Base-by-base conservation (phyloP, 2,113 vertebrate species). In the Actenoides lindsayi region DNA sequence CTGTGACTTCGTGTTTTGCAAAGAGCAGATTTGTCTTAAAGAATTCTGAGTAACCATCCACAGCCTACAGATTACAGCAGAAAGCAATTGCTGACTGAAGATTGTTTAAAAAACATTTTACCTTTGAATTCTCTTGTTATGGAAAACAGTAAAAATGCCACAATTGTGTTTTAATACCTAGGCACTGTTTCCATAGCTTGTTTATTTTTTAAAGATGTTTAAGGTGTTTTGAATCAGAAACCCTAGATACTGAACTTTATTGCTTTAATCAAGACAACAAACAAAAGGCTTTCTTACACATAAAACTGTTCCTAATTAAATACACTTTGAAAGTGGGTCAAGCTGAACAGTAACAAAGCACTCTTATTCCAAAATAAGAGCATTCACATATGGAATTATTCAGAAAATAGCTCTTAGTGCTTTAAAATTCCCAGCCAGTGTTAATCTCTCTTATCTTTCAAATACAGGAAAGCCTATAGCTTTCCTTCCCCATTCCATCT, bases 321-420 rank as follows among this genome's bases (percentile, higher is more conserved):
- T 73, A 70, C 68, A 88, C 68, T 86, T 69, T 54, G 75, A 96
- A 97, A 96, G 37, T 95, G 71, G 94, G 94, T 94, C 96, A 97
- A 73, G 79, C 90, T 95, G 85, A 94, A 86, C 48, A 79, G 75
- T 59, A 95, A 95, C 92, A 95, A 96, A 92, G 90, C 75, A 62
- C 63, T 94, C 50, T 94, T 93, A 94, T 86, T 95, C 75, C 79
- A 93, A 88, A 95, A 82, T 88, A 90, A 88, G 53, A 79, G n/a
- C 7, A 6, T 88, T 91, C 78, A 93, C 67, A 10, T 96, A 94
- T 92, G 92, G 88, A 95, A 92, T 95, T 93, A 92, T 65, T 92
- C 94, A 93, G 88, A 90, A 94, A 83, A 83, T n/a, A 65, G 71
- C 67, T 92, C 83, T 82, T 76, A 69, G 79, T 76, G 48, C 71